phyloP scores from a whole-genome alignment of 2,113 vertebrate species.

The Pluvialis apricaria region DNA sequence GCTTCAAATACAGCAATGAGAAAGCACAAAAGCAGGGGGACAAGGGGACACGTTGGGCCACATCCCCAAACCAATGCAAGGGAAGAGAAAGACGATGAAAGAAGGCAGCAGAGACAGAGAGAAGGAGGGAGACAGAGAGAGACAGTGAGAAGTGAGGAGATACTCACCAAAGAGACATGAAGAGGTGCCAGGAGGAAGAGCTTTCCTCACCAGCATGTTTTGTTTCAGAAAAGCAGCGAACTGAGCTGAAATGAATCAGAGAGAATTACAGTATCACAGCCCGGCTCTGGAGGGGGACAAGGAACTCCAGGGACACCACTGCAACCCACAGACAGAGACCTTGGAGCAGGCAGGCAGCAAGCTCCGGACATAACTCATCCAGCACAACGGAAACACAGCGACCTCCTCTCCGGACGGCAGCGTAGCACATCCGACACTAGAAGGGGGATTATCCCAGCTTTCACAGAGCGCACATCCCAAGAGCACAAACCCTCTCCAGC shows the following conservation, averaged over 20 bases:
- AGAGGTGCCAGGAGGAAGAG: slow-evolving; percentile 91
- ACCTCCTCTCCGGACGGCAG: not conserved
- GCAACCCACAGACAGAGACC: not conserved
- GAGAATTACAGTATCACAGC: slow-evolving; percentile 73
- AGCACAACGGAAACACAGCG: accelerated
- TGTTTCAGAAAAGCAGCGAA: slow-evolving; percentile 99
- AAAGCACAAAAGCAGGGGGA: not conserved
- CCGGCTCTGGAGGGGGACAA: not conserved
- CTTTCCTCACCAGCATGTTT: slow-evolving; percentile 99
- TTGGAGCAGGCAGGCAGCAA: not conserved
- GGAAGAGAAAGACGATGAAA: not conserved
- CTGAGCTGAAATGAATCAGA: slow-evolving; percentile 90
- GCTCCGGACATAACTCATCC: accelerated
- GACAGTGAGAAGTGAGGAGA: slow-evolving; percentile 34
- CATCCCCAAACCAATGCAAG: not conserved
- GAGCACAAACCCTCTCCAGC: not conserved
- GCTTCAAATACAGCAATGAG: not conserved
- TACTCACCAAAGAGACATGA: slow-evolving; percentile 98
- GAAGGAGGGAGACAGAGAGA: not conserved
- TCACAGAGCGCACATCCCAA: not conserved
- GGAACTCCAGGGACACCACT: not conserved
- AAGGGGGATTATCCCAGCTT: not conserved
- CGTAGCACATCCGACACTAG: accelerated
- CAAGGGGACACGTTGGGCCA: not conserved
- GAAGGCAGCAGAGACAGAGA: slow-evolving; percentile 15